Evolutionary conservation across 2,113 vertebrate species (phyloP).

Genomic region (Limanda limanda): DNA sequence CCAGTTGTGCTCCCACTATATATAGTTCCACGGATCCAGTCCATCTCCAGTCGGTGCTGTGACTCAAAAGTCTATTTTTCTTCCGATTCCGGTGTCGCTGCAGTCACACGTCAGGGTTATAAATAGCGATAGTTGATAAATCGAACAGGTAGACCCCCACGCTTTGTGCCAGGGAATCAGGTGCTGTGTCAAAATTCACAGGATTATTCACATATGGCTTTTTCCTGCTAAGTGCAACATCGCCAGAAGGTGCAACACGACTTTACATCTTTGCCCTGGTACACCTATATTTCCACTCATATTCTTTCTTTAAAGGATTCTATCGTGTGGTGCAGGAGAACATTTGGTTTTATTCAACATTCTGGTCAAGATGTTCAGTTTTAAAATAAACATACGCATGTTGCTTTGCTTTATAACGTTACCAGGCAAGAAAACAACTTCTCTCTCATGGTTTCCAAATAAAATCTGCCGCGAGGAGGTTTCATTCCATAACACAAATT

Average conservation of each 20-base stretch:
- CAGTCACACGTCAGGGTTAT: slow-evolving; percentile 36
- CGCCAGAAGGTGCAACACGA: neutral
- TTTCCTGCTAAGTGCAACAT: neutral
- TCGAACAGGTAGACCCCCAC: slow-evolving; percentile 35
- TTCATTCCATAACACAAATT: too few relatives aligned
- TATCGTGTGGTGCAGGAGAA: neutral
- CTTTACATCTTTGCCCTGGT: slow-evolving; percentile 21
- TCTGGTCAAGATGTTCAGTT: neutral
- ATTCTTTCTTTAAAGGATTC: neutral
- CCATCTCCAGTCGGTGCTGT: slow-evolving; percentile 64
- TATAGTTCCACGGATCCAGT: slow-evolving; percentile 75
- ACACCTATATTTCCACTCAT: neutral
- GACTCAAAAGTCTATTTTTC: slow-evolving; percentile 70
- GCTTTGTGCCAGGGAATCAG: slow-evolving; percentile 16
- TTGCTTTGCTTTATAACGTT: too few relatives aligned
- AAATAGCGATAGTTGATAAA: slow-evolving; percentile 49
- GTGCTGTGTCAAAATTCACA: slow-evolving; percentile 43
- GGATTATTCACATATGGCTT: slow-evolving; percentile 39
- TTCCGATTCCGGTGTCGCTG: slow-evolving; percentile 42
- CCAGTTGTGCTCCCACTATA: slow-evolving; percentile 79
- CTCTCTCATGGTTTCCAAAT: neutral
- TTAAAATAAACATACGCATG: neutral
- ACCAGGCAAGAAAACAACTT: neutral
- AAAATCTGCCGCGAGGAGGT: neutral
- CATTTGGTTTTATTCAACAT: neutral